Conservation (phyloP, 2,797 vertebrate species). For the Ctenosaura bakeri region DNA sequence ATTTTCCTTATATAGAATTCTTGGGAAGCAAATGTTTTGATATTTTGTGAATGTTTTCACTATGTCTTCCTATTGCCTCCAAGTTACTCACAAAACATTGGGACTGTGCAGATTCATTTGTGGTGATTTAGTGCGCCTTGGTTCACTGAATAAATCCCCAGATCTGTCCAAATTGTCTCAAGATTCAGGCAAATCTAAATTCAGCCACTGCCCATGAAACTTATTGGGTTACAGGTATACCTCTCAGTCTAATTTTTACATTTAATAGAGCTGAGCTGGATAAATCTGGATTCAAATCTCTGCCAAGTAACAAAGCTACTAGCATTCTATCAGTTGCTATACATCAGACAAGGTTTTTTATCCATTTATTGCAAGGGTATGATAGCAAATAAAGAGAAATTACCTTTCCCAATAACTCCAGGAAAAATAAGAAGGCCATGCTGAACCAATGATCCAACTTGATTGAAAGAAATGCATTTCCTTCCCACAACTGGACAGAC, state of each 20-base stretch:
- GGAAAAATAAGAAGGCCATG: too few relatives aligned
- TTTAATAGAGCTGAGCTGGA: neutral
- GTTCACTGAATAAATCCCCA: neutral
- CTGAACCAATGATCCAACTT: too few relatives aligned
- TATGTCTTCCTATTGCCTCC: neutral
- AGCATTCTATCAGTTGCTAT: neutral
- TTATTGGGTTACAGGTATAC: neutral
- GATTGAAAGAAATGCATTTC: too few relatives aligned
- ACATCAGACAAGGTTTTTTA: neutral
- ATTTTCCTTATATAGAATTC: too few relatives aligned
- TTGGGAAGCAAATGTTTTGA: too few relatives aligned
- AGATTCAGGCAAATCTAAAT: neutral
- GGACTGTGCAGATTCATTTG: neutral
- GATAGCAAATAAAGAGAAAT: too few relatives aligned
- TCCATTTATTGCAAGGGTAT: neutral
- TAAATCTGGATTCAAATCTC: neutral
- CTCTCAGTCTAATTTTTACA: neutral
- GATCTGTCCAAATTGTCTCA: neutral
- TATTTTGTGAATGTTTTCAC: neutral
- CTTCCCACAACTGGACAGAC: too few relatives aligned
- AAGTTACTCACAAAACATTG: neutral
- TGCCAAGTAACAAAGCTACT: neutral
- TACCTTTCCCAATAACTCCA: too few relatives aligned
- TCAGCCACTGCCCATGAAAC: neutral
- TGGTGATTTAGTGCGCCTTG: neutral